Conservation (phyloP, 2,888 invertebrate genomes). For the Cheilosia vernalis region DNA sequence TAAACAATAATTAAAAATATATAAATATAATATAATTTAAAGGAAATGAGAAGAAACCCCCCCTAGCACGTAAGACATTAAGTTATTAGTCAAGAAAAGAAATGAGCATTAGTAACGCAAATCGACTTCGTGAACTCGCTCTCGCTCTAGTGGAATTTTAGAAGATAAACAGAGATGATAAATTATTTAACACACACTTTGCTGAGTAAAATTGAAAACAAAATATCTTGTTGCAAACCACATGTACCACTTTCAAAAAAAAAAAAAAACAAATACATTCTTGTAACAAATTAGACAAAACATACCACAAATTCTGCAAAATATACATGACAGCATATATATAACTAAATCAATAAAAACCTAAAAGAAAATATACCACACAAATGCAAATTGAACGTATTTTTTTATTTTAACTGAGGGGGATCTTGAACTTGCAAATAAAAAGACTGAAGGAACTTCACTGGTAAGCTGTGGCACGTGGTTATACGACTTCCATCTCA, state of each 20-base stretch:
- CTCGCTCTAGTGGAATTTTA: conserved; percentile 66
- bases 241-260: conserved; percentile 19
- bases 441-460: too few species aligned
- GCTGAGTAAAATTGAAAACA: conserved; percentile 55
- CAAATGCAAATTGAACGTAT: conserved; percentile 20
- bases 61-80: conserved; percentile 62
- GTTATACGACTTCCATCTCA: too few species aligned
- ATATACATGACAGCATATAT: conserved; percentile 64
- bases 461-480: background rate
- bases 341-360: conserved; percentile 56
- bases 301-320: conserved; percentile 52
- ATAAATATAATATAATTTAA: conserved; percentile 58
- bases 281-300: conserved; percentile 35
- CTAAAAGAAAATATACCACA: conserved; percentile 55
- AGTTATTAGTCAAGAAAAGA: conserved; percentile 64
- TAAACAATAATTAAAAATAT: conserved; percentile 56
- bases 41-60: conserved; percentile 36
- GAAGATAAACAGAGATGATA: conserved; percentile 27
- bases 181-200: conserved; percentile 33
- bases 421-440: background rate
- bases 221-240: conserved; percentile 28
- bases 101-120: conserved; percentile 55
- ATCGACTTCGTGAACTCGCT: conserved; percentile 65
- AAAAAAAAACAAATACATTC: conserved; percentile 31
- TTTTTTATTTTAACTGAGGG: background rate